These are phyloP conservation scores for Brachypteracias leptosomus DNA, from an alignment of 2,113 vertebrate species.

Conservation along the genomic window DNA sequence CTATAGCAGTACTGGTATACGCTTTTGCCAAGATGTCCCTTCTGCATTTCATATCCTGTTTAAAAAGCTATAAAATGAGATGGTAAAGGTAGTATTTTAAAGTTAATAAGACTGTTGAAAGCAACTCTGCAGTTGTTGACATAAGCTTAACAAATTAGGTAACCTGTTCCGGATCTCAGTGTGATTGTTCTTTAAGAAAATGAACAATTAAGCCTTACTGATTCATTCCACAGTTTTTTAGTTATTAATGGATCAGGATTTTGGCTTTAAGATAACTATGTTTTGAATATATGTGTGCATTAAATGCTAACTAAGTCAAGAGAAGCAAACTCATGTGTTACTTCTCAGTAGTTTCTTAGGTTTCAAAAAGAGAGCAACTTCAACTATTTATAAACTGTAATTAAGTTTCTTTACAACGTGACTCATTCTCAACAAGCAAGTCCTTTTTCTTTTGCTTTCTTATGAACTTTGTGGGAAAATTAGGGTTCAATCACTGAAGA, in stretches of 20 bases:
- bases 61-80: background rate
- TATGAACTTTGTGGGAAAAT: slow-evolving; percentile 65
- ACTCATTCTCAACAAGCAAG: slow-evolving; percentile 64
- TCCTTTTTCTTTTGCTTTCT: slow-evolving; percentile 58
- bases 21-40: background rate
- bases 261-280: background rate
- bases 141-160: background rate
- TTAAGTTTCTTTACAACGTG: slow-evolving; percentile 61
- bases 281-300: background rate
- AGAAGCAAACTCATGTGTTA: slow-evolving; percentile 1
- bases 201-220: background rate
- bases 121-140: background rate
- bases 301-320: slow-evolving; percentile 10
- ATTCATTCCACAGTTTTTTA: background rate
- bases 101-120: background rate
- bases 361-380: slow-evolving; percentile 62
- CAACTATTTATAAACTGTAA: slow-evolving; percentile 66
- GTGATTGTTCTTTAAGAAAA: background rate
- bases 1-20: background rate
- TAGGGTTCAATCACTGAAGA: slow-evolving; percentile 49
- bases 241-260: background rate
- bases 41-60: background rate
- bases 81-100: background rate
- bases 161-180: background rate
- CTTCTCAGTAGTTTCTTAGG: slow-evolving; percentile 17